Conservation (phyloP, 2,797 vertebrate species). For the Echeneis naucrates region DNA sequence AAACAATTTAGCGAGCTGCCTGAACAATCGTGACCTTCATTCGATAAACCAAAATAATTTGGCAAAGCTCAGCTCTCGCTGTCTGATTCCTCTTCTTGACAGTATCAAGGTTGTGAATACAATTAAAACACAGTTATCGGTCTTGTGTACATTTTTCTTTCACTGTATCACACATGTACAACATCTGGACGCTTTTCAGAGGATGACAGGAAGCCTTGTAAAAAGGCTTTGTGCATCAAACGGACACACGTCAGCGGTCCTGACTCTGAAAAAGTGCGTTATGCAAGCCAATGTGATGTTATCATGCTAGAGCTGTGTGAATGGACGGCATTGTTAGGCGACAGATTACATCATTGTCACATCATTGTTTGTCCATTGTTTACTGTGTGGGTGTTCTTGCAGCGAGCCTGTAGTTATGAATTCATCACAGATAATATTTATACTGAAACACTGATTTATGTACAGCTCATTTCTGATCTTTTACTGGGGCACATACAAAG, state of each 20-base stretch:
- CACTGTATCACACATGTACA: not conserved
- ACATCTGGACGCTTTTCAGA: conserved; percentile 27
- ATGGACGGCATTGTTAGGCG: conserved; percentile 57
- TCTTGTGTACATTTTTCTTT: not conserved
- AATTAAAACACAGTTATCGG: not conserved
- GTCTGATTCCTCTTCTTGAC: not conserved
- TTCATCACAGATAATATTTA: conserved; percentile 5
- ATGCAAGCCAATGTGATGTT: conserved; percentile 45
- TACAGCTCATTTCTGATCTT: too few species aligned
- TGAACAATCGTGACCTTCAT: not conserved
- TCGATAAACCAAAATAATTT: not conserved
- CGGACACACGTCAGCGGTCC: conserved; percentile 3
- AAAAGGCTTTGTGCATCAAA: conserved; percentile 16
- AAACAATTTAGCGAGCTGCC: not conserved
- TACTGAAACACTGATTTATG: not conserved
- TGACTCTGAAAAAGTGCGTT: conserved; percentile 8
- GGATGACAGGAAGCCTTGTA: conserved; percentile 8
- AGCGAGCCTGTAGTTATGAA: not conserved
- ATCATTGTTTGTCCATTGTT: conserved; percentile 8
- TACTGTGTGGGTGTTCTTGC: conserved; percentile 2
- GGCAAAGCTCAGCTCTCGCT: too few species aligned
- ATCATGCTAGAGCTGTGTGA: conserved; percentile 49
- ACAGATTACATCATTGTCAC: conserved; percentile 35
- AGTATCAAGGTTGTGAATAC: conserved; percentile 39
- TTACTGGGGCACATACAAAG: not conserved